These are phyloP conservation scores for Euura saliciscinereae DNA, from an alignment of 1,140 invertebrate species.

Conservation along the genomic window DNA sequence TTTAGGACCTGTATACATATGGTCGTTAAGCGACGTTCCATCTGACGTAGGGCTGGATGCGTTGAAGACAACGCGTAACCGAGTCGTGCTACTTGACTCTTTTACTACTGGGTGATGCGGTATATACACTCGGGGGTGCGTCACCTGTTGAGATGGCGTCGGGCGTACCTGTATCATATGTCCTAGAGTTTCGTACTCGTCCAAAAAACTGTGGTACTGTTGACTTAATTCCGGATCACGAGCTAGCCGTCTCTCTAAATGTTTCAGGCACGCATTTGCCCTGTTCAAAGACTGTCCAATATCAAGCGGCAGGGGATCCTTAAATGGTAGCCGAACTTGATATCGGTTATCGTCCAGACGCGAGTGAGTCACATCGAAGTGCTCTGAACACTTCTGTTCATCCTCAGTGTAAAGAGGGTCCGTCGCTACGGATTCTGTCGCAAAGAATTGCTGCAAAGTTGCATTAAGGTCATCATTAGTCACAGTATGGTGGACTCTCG, in stretches of 20 bases:
- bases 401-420: neutral
- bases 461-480: conserved; percentile 1
- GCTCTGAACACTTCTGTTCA: neutral
- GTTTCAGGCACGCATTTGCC: too few relatives aligned
- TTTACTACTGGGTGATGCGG: neutral
- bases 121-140: neutral
- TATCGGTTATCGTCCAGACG: too few relatives aligned
- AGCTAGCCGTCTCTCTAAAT: neutral
- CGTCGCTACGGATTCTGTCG: conserved; percentile 5
- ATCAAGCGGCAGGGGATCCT: too few relatives aligned
- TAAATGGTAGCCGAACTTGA: too few relatives aligned
- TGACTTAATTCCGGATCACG: neutral
- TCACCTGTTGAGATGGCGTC: neutral
- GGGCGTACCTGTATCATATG: conserved; percentile 30
- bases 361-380: neutral
- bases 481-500: neutral
- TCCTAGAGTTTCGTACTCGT: conserved; percentile 16
- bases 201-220: conserved; percentile 1
- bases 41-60: conserved; percentile 9
- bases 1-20: conserved; percentile 15
- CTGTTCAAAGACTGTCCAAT: neutral
- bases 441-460: conserved; percentile 14
- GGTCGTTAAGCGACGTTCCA: conserved; percentile 24
- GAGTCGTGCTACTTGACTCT: conserved; percentile 17
- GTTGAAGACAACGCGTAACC: conserved; percentile 27